Conservation (phyloP, 2,797 vertebrate species). For the Artibeus lituratus region DNA sequence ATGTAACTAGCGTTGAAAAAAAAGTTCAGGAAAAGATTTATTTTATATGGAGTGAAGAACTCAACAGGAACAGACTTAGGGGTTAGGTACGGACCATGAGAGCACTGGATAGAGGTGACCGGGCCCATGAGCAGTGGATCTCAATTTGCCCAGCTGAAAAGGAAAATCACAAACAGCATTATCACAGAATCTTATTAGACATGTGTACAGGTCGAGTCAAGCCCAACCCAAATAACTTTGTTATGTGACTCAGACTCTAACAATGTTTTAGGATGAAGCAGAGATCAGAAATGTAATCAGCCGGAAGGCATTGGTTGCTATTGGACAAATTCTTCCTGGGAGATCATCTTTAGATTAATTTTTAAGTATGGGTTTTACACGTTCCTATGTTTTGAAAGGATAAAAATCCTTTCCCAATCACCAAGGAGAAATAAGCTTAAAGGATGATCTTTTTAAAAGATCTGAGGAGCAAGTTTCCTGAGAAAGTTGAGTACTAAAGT, state of each 20-base stretch:
- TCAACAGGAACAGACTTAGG: background rate
- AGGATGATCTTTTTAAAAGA: constrained; percentile 62
- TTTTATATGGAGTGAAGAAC: background rate
- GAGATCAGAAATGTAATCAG: background rate
- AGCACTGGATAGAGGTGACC: background rate
- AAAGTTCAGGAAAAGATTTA: background rate
- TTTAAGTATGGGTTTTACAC: constrained; percentile 27
- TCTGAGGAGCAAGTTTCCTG: constrained; percentile 59
- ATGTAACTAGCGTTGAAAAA: background rate
- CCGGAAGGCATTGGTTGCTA: background rate
- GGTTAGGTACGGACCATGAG: too few species aligned
- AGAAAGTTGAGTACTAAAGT: constrained; percentile 69
- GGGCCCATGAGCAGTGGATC: background rate
- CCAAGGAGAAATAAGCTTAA: constrained; percentile 54
- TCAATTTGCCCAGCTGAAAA: too few species aligned
- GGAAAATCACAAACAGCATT: background rate
- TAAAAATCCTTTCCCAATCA: constrained; percentile 65
- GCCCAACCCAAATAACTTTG: background rate
- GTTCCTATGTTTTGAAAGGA: constrained; percentile 51
- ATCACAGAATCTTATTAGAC: background rate
- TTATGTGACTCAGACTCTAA: constrained; percentile 30
- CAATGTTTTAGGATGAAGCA: background rate
- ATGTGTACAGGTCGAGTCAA: background rate
- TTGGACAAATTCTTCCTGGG: background rate
- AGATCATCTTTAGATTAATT: constrained; percentile 27